Evolutionary conservation across 2,113 vertebrate genomes (phyloP), one percentile per base, ranked within the genome.

Genomic region (Coturnix japonica): DNA sequence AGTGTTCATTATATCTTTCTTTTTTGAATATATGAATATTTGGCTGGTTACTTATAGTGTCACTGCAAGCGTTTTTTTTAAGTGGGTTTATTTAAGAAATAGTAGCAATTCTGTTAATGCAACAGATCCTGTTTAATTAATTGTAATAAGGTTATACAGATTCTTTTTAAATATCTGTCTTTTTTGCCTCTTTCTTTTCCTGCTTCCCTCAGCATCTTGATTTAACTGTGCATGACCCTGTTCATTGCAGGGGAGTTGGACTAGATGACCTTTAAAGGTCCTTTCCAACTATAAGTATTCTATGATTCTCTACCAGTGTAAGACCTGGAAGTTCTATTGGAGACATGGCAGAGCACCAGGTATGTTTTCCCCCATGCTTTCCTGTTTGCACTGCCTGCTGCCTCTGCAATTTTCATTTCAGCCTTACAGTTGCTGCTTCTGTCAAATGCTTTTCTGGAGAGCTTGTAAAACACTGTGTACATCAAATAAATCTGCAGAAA

Each of bases 401-500:
- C 33, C 22, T 85, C 46, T 79, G 33, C 41, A 76, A 26, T 76
- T 90, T 92, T 35, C 63, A 79, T 89, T 90, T 85, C 54, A 87
- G 28, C 54, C 11, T 79, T 70, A 31, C 44, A 85, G 41, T 65
- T 92, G 31, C n/a, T 87, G 11, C 65, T 93, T 17, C 21, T 49
- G 73, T 35, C 41, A 92, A 94, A 79, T 75, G 28, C 6, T 87
- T 89, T 94, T 60, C 46, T 87, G 39, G 75, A 92, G 37, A 92
- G 51, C 66, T 76, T 93, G 81, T 89, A 94, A 86, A 86, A 89
- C 78, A 70, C 16, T 74, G 25, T 0, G 0, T 46, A 35, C 47
- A 82, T 80, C 86, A 87, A 92, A 91, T 92, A 87, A 90, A 89
- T 82, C 66, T 85, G 25, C 46, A 90, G 71, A 95, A 95, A 89